Base-by-base conservation (phyloP, 2,888 invertebrate genomes). In the Rotaria socialis region DNA sequence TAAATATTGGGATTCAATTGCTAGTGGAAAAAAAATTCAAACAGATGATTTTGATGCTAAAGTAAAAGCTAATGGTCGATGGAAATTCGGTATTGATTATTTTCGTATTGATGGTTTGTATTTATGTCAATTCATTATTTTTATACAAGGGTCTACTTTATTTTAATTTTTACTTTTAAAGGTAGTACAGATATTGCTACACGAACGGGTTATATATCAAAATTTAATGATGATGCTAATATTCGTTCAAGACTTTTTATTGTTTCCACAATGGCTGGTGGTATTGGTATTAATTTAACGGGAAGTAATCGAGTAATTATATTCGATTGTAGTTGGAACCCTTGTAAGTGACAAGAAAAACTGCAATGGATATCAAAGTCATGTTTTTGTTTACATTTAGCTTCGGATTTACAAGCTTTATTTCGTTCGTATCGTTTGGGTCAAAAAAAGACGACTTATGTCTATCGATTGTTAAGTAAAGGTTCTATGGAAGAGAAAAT, bases 261-360 rank as follows among this genome's bases (percentile, higher is more conserved):
- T 84, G 96, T 99, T 89, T 98, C 98, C 0, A 99, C 99, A 0
- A 94, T 94, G 88, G 99, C 99, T 85, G 99, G 99, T 56, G 96
- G 80, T 6, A 47, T 80, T 47, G 99, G 99, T 87, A 98, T 98
- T 88, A 99, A 99, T 93, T 92, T 99, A 90, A 95, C 96, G 14
- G 96, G 96, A 0, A 98, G 99, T 0, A 99, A 99, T 92, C 93
- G 99, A 86, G 98, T 98, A 0, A 94, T 99, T 8, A 96, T 99
- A 88, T 98, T 99, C 91, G 99, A 99, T 92, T 97, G 97, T 0
- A 97, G 96, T 2, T 99, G 98, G 98, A 99, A 99, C 93, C 99
- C 99, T 0, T 90, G 97, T 0, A 16, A 67, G 67, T 55, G 6
- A 8, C 3, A 52, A 52, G 14, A 52, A 52, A 11, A 11, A 52